Base-by-base conservation (phyloP, 2,888 invertebrate genomes). In the Boloria euphrosyne region DNA sequence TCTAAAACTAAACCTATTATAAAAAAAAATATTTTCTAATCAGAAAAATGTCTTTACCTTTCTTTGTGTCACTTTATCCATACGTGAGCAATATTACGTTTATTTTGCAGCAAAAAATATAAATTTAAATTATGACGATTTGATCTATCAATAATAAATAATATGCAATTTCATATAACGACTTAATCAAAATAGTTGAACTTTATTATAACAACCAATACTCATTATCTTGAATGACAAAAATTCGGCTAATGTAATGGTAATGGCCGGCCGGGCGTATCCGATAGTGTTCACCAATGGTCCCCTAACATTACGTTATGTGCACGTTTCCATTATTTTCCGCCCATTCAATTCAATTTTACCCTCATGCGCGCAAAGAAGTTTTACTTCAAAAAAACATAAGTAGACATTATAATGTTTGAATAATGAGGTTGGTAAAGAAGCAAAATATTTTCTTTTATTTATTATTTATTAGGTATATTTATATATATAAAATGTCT, bases 251-350 rank as follows among this genome's bases (percentile, higher is more conserved):
- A 76, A 74, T 74, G 73, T 71, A 63, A 74, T 65, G 73, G 63
- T 75, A 75, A 74, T 72, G 74, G 68, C 71, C 66, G 65, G 47
- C 59, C 67, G 66, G 66, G 70, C 69, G 74, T 74, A 75, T 75
- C 69, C 69, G 70, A 73, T 73, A 67, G 69, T 67, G 67, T 65
- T 38, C 31, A 66, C 68, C 70, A 65, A 70, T 69, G 69, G 62
- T 62, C 58, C 72, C 69, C 78, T 74, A 77, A 70, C 72, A 74
- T 71, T 75, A 76, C 83, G 86, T 89, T 87, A 85, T 75, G 73
- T 10, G 60, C 38, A 10, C 27, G 66, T 68, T 61, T 68, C 70
- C 70, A 70, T 64, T 68, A 18, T 38, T 10, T 27, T 43, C 38
- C 27, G 0, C 44, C 0, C 0, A 7, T 1, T 13, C 0, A 5